Base-by-base conservation (phyloP, 2,888 invertebrate species). In the Chrysomela aeneicollis region DNA sequence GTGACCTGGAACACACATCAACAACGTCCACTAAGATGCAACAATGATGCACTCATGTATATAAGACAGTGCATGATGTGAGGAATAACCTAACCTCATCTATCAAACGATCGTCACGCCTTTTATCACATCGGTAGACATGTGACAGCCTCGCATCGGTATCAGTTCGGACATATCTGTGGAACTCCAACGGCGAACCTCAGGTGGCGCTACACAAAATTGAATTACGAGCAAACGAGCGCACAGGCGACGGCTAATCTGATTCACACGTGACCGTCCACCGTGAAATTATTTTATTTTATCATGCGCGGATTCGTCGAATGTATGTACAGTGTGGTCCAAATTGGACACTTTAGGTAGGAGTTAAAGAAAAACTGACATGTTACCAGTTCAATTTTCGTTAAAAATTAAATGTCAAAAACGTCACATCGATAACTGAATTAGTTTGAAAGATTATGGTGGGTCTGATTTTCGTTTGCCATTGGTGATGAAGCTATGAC, bases 151-250 rank as follows among this genome's bases (percentile, higher is more conserved):
- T 21, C 47, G 37, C 53, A 54, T 57, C 52, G 26, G 58, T 69
- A 71, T 71, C 71, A 64, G 50, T 46, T 63, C 63, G 32, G 42
- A 65, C 61, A 59, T 59, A 71, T 71, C 71, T 69, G 53, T 55
- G 60, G 69, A 55, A 52, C 69, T 59, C 71, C 71, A 61, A 59
- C 71, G 47, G 71, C 32, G 71, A 69, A 17, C 64, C 66, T 59
- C 62, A 67, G 69, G 71, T 71, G 71, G 71, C 69, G 68, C 71
- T 70, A 60, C 59, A 63, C 55, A 65, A 64, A 63, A 65, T 62
- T 61, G 51, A 68, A 68, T 63, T 68, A 67, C 60, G 61, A 57
- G 61, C 63, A 55, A 66, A 64, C 66, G 51, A 66, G 64, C 61
- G 63, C 62, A 12, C 35, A 63, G 66, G 59, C 68, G 53, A 53